phyloP scores from a whole-genome alignment of 2,113 vertebrate genomes.

The Ammodytes marinus region DNA sequence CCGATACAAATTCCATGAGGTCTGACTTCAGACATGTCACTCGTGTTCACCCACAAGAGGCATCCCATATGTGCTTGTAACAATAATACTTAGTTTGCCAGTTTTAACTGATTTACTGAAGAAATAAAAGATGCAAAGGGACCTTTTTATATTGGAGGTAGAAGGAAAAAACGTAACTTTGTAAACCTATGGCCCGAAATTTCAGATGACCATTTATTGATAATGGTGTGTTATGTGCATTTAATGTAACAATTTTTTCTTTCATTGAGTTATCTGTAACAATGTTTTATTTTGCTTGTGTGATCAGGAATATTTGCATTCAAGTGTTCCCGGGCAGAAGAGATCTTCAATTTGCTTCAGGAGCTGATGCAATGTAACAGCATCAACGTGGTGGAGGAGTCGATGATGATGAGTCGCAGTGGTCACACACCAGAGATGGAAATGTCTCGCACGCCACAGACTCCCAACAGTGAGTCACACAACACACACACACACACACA shows the following conservation, averaged over 20 bases:
- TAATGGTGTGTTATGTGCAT: background rate
- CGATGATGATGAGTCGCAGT: slow-evolving; percentile 90
- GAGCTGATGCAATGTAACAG: slow-evolving; percentile 99
- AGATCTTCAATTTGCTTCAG: slow-evolving; percentile 98
- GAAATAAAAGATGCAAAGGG: background rate
- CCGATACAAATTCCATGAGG: background rate
- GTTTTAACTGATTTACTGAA: too few species aligned
- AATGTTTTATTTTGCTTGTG: slow-evolving; percentile 20
- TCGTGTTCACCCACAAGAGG: background rate
- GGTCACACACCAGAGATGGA: slow-evolving; percentile 90
- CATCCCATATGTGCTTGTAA: background rate
- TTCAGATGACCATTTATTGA: background rate
- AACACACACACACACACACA: slow-evolving; percentile 16
- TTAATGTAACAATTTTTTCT: background rate
- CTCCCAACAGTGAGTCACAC: slow-evolving; percentile 88
- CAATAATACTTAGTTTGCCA: too few species aligned
- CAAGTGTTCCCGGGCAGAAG: slow-evolving; percentile 96
- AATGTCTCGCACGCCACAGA: slow-evolving; percentile 89
- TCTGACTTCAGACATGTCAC: background rate
- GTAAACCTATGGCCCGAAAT: background rate
- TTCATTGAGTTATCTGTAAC: background rate
- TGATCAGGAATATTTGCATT: slow-evolving; percentile 97
- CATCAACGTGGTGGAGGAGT: slow-evolving; percentile 97
- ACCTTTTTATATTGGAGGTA: background rate
- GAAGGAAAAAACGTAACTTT: background rate